These are phyloP conservation scores for Distichodus sexfasciatus DNA, from an alignment of 2,797 vertebrate species.

Conservation along the genomic window DNA sequence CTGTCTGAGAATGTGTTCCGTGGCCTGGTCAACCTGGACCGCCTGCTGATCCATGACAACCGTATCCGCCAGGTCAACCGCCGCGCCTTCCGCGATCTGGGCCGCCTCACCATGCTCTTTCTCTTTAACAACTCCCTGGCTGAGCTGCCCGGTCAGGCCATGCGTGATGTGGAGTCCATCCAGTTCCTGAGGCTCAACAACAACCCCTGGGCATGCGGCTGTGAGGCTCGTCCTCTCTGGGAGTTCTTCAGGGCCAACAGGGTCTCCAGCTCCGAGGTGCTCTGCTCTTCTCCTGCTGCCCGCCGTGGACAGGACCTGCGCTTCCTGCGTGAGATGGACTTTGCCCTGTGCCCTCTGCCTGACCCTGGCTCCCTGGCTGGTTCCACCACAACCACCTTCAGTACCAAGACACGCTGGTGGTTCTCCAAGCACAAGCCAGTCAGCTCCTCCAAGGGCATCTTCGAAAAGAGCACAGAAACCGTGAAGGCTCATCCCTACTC, in stretches of 20 bases:
- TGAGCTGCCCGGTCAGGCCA: slow-evolving; percentile 85
- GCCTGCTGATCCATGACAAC: slow-evolving; percentile 92
- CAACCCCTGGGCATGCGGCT: slow-evolving; percentile 96
- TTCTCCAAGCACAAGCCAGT: slow-evolving; percentile 81
- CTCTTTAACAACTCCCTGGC: slow-evolving; percentile 96
- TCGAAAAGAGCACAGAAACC: slow-evolving; percentile 75
- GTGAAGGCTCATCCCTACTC: slow-evolving; percentile 69
- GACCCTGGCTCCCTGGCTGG: slow-evolving; percentile 77
- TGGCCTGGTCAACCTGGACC: slow-evolving; percentile 89
- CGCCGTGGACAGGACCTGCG: slow-evolving; percentile 87
- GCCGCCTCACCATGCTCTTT: slow-evolving; percentile 94
- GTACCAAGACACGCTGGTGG: slow-evolving; percentile 77
- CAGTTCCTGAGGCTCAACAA: slow-evolving; percentile 94
- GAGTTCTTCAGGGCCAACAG: slow-evolving; percentile 90
- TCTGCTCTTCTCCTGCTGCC: slow-evolving; percentile 83
- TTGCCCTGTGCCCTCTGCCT: slow-evolving; percentile 83
- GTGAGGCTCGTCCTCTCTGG: slow-evolving; percentile 88
- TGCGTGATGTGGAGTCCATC: slow-evolving; percentile 85
- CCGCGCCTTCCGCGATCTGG: slow-evolving; percentile 85
- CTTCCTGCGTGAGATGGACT: slow-evolving; percentile 87
- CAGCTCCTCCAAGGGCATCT: slow-evolving; percentile 74
- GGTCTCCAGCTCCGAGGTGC: slow-evolving; percentile 87
- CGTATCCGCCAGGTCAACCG: slow-evolving; percentile 86
- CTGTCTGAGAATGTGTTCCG: slow-evolving; percentile 91
- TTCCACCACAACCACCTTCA: slow-evolving; percentile 81